phyloP scores from a whole-genome alignment of 2,797 vertebrate species.

The Sebastes cheni region DNA sequence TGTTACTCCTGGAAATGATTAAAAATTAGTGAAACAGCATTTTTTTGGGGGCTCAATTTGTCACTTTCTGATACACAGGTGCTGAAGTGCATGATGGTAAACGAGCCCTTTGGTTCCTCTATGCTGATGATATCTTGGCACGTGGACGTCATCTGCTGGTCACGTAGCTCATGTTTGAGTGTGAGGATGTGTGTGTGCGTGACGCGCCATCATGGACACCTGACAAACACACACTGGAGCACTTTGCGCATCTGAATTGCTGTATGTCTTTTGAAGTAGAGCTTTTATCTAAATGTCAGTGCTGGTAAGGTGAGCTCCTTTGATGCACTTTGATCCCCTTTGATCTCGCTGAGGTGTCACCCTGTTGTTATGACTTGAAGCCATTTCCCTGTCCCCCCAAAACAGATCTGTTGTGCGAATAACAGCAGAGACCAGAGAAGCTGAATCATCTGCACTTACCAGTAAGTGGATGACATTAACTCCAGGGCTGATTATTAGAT shows the following conservation, averaged over 20 bases:
- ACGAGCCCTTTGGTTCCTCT: not conserved
- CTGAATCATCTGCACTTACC: conserved; percentile 65
- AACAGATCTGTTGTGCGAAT: conserved; percentile 73
- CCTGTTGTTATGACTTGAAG: conserved; percentile 73
- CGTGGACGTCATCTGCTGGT: conserved; percentile 74
- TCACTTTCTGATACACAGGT: conserved; percentile 19
- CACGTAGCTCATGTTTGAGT: conserved; percentile 18
- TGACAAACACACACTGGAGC: conserved; percentile 62
- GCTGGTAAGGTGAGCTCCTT: conserved; percentile 71
- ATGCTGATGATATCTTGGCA: conserved; percentile 28
- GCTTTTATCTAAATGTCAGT: conserved; percentile 80
- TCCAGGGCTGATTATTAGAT: conserved; percentile 43
- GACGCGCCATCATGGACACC: conserved; percentile 37
- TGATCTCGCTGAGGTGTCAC: conserved; percentile 77
- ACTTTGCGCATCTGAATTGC: conserved; percentile 67
- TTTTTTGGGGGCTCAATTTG: not conserved
- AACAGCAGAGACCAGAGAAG: conserved; percentile 53
- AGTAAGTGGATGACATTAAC: conserved; percentile 54
- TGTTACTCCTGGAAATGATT: not conserved
- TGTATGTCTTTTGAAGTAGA: conserved; percentile 75
- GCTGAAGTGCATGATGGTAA: conserved; percentile 1
- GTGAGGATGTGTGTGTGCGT: not conserved
- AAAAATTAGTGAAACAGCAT: not conserved
- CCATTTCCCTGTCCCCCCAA: conserved; percentile 57
- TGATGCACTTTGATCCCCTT: conserved; percentile 77